A percentile compares a stretch with the other conserved stretches of the same genome.
Conservation (phyloP, 2,113 vertebrate species). For the Salvator merianae region DNA sequence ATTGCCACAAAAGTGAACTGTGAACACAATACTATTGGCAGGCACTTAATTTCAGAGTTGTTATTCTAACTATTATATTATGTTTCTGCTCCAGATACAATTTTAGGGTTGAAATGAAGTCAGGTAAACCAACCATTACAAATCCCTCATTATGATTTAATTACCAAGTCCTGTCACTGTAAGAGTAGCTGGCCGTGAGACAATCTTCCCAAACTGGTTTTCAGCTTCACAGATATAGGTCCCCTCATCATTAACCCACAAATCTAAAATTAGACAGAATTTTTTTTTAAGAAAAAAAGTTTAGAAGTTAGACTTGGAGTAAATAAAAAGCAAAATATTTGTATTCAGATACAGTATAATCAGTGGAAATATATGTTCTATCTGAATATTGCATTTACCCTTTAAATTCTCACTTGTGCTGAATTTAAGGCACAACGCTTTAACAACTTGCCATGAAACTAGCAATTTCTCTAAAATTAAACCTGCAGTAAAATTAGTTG, state of each 20-base stretch:
- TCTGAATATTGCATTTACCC: neutral
- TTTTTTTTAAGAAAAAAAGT: neutral
- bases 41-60: neutral
- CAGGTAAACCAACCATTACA: neutral
- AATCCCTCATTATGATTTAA: neutral
- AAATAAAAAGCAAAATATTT: neutral
- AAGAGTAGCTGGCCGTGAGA: slow-evolving; percentile 76
- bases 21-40: neutral
- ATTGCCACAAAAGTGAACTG: neutral
- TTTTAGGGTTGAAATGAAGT: neutral
- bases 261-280: slow-evolving; percentile 70
- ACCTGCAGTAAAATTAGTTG: too few species aligned
- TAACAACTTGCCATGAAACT: neutral
- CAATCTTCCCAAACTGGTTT: slow-evolving; percentile 93
- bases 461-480: too few species aligned
- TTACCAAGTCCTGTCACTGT: slow-evolving; percentile 94
- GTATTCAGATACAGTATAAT: accelerated
- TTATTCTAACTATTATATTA: neutral
- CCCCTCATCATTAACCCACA: slow-evolving; percentile 91
- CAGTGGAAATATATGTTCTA: neutral
- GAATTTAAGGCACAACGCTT: neutral
- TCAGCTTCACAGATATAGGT: slow-evolving; percentile 91
- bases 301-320: neutral
- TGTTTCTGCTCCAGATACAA: neutral
- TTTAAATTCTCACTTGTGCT: neutral